phyloP scores from a whole-genome alignment of 2,888 invertebrate species.

The Drosophila histrio region DNA sequence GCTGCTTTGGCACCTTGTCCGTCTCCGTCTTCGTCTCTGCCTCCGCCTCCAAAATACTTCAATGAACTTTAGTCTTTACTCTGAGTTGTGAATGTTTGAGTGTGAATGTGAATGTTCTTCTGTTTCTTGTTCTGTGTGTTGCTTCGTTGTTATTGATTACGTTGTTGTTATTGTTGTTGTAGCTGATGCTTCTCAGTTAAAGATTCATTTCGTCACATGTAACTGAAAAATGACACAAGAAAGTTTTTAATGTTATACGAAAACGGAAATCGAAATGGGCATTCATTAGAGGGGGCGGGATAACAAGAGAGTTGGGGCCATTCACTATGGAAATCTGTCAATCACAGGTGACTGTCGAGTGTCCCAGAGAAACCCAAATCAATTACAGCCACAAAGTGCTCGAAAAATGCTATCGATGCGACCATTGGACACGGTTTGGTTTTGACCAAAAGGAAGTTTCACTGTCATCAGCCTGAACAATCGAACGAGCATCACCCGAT shows the following conservation, averaged over 20 bases:
- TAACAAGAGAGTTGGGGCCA: not conserved
- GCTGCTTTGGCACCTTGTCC: not conserved
- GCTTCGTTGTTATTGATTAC: constrained; percentile 51
- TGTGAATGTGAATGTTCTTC: constrained; percentile 7
- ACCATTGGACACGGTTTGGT: not conserved
- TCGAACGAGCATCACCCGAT: constrained; percentile 31
- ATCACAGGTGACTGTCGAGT: constrained; percentile 59
- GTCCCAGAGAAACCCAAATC: constrained; percentile 61
- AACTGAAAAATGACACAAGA: constrained; percentile 64
- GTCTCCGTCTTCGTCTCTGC: not conserved
- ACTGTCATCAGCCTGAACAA: constrained; percentile 55
- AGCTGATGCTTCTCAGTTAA: constrained; percentile 45
- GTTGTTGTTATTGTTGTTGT: constrained; percentile 28
- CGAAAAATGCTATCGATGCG: constrained; percentile 28
- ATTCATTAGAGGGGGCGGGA: constrained; percentile 42
- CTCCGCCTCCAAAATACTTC: constrained; percentile 24
- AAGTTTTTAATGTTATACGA: constrained; percentile 46
- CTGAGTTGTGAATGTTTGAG: constrained; percentile 5
- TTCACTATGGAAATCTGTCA: constrained; percentile 53
- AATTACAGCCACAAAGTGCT: constrained; percentile 54
- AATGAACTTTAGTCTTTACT: constrained; percentile 37
- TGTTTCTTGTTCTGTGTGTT: constrained; percentile 16
- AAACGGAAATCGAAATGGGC: constrained; percentile 48
- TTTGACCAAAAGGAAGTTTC: constrained; percentile 56
- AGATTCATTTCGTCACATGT: constrained; percentile 66